phyloP scores from a whole-genome alignment of 2,113 vertebrate species.

The Cebus imitator region DNA sequence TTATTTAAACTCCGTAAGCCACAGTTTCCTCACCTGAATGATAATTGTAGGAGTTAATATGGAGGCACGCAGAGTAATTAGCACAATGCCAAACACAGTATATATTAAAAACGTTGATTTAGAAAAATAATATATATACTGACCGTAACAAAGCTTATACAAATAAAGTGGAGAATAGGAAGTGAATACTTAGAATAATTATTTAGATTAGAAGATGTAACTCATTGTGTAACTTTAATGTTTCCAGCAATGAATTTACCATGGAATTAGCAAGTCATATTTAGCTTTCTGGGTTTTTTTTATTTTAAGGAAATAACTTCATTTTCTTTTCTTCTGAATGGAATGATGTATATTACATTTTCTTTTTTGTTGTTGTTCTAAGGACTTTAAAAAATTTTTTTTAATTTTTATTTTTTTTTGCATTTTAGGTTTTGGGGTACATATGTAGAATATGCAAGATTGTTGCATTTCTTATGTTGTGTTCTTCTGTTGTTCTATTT shows the following conservation, averaged over 20 bases:
- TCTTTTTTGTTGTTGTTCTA: background rate
- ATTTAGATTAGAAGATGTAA: background rate
- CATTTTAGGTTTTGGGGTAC: too few species aligned
- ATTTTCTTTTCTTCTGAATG: background rate
- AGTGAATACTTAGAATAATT: background rate
- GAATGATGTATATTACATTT: background rate
- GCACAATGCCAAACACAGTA: background rate
- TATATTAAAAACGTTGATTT: background rate
- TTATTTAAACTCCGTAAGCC: background rate
- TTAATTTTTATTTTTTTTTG: too few species aligned
- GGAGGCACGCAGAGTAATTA: background rate
- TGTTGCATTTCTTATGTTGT: background rate
- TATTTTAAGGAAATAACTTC: background rate
- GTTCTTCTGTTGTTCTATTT: background rate
- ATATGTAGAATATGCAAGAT: too few species aligned
- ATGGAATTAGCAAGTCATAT: background rate
- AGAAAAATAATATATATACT: background rate
- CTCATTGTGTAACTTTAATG: background rate
- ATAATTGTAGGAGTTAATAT: background rate
- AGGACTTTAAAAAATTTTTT: too few species aligned
- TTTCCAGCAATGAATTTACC: background rate
- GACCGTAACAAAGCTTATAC: background rate
- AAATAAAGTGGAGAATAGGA: background rate
- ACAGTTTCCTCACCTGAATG: background rate
- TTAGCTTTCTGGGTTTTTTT: background rate